These are phyloP conservation scores for Spongilla lacustris DNA, from an alignment of 37 sponge, comb jelly and placozoan genomes.

Conservation along the genomic window DNA sequence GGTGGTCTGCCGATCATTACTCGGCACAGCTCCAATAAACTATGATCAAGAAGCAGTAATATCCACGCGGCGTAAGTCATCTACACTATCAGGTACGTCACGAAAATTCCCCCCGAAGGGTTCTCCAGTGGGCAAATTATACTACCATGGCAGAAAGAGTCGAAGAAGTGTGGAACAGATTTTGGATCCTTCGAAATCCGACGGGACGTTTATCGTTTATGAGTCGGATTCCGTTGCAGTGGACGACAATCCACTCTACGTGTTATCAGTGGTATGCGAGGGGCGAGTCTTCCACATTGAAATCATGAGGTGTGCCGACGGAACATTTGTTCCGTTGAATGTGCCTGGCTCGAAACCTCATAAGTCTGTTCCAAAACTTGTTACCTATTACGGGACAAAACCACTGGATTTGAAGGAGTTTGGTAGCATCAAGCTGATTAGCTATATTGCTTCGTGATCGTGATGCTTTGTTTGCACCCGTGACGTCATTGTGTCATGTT, in stretches of 20 bases:
- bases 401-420: background rate
- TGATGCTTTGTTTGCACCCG: background rate
- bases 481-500: too few species aligned
- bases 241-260: background rate
- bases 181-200: background rate
- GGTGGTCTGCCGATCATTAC: too few species aligned
- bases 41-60: too few species aligned
- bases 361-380: background rate
- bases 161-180: background rate
- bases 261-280: background rate
- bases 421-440: background rate
- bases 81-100: background rate
- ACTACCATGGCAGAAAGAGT: background rate
- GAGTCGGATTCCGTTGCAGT: background rate
- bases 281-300: background rate
- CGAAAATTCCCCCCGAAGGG: background rate
- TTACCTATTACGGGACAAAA: background rate
- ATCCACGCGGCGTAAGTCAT: background rate
- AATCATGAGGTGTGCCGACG: background rate
- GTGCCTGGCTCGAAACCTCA: background rate
- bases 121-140: background rate
- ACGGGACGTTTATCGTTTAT: background rate
- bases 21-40: too few species aligned
- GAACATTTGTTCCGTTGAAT: background rate
- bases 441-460: background rate